Evolutionary conservation across 2,888 invertebrate genomes (phyloP).

Genomic region (Platycheirus rosarum): DNA sequence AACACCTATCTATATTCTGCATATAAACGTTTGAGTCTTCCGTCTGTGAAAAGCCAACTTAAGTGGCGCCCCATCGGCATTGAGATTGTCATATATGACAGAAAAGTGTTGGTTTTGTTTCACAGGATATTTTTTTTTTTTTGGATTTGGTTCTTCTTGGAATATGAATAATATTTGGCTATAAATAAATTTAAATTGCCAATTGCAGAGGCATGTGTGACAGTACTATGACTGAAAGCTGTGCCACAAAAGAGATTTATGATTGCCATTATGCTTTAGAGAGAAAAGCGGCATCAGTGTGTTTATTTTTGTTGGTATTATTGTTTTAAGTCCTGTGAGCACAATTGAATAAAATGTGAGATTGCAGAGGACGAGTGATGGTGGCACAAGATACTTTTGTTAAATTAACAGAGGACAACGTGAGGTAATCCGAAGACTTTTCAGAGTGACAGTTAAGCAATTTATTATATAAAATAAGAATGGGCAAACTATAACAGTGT

Average conservation of each 20-base stretch:
- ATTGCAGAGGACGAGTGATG: constrained; percentile 4
- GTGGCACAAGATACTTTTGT: neutral
- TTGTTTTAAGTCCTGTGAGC: neutral
- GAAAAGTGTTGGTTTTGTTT: constrained; percentile 14
- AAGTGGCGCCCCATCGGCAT: constrained; percentile 4
- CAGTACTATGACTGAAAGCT: constrained; percentile 41
- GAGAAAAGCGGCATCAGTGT: constrained; percentile 1
- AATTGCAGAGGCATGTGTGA: constrained; percentile 42
- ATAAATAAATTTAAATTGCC: constrained; percentile 50
- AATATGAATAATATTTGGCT: constrained; percentile 39
- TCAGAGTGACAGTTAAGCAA: too few relatives aligned
- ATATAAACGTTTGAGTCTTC: neutral
- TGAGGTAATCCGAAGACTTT: neutral
- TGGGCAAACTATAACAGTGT: too few relatives aligned
- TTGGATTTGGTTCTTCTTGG: neutral
- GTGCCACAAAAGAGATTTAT: constrained; percentile 36
- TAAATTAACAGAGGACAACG: constrained; percentile 9
- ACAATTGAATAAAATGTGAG: constrained; percentile 21
- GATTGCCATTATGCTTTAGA: constrained; percentile 14
- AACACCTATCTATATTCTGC: neutral
- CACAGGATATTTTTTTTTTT: constrained; percentile 10
- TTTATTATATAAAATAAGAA: too few relatives aligned
- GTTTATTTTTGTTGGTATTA: constrained; percentile 27
- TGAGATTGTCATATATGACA: constrained; percentile 14
- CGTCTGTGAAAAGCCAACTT: neutral